These are phyloP conservation scores for Drosophila subpulchrella DNA, from an alignment of 1,140 invertebrate species.

Conservation along the genomic window DNA sequence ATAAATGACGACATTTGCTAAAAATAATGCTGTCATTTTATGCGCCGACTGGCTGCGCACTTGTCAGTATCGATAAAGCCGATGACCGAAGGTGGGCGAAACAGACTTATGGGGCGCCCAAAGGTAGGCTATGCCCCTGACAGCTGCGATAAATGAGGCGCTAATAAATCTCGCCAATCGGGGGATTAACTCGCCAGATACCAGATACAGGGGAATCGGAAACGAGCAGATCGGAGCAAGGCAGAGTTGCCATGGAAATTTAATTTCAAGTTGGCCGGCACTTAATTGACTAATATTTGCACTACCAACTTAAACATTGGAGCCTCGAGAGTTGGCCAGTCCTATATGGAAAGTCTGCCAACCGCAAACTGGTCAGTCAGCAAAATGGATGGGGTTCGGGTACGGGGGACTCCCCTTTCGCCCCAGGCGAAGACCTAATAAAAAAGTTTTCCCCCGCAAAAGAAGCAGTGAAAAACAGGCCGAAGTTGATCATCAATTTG, in stretches of 20 bases:
- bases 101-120: constrained; percentile 39
- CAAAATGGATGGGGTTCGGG: not conserved
- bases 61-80: constrained; percentile 63
- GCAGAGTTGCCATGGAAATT: constrained; percentile 27
- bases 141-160: constrained; percentile 63
- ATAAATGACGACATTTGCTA: constrained; percentile 70
- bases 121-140: constrained; percentile 60
- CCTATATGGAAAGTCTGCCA: constrained; percentile 3
- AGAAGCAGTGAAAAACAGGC: constrained; percentile 1
- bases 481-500: constrained; percentile 39
- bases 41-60: constrained; percentile 50
- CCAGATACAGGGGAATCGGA: not conserved
- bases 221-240: constrained; percentile 6
- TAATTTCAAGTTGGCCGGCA: constrained; percentile 35
- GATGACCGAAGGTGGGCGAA: constrained; percentile 22
- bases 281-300: constrained; percentile 53
- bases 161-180: constrained; percentile 62
- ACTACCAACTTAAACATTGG: constrained; percentile 21
- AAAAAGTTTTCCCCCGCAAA: constrained; percentile 26
- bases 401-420: not conserved
- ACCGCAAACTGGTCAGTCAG: constrained; percentile 16
- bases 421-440: constrained; percentile 10
- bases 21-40: constrained; percentile 68
- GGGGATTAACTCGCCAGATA: constrained; percentile 2
- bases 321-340: constrained; percentile 6